Evolutionary conservation across 2,113 vertebrate genomes (phyloP).

Genomic region (Brevimyrus niger): DNA sequence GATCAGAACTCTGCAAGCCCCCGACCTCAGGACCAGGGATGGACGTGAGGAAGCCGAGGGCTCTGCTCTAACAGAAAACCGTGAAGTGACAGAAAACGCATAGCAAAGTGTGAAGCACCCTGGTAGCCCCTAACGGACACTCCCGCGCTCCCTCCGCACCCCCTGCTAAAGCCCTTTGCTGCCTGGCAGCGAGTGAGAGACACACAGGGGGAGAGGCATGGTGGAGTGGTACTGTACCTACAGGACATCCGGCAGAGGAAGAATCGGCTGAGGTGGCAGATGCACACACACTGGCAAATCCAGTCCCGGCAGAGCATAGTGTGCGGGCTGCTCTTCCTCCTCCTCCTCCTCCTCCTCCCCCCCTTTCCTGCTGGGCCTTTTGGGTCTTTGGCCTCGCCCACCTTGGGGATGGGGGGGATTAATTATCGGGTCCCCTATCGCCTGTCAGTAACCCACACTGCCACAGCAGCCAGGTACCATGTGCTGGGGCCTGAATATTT

Average conservation of each 20-base stretch:
- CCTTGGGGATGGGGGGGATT: neutral
- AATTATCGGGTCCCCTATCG: constrained; percentile 36
- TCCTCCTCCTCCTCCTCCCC: constrained; percentile 26
- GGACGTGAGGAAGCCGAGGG: neutral
- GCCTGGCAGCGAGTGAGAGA: neutral
- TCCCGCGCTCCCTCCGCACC: neutral
- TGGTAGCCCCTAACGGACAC: neutral
- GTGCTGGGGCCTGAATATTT: constrained; percentile 59
- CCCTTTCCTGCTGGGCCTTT: neutral
- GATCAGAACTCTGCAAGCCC: neutral
- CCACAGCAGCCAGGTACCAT: constrained; percentile 29
- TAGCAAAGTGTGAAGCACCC: neutral
- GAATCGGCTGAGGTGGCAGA: constrained; percentile 82
- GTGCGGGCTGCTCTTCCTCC: constrained; percentile 30
- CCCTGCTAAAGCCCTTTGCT: neutral
- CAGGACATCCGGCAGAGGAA: constrained; percentile 87
- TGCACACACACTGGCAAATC: constrained; percentile 87
- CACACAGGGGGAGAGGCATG: neutral
- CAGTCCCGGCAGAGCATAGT: constrained; percentile 84
- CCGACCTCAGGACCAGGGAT: neutral
- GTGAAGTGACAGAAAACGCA: neutral
- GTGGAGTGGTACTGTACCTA: constrained; percentile 74
- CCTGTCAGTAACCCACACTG: constrained; percentile 55
- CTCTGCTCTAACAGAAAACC: neutral
- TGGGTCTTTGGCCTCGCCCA: constrained; percentile 10